Conservation (phyloP, 2,113 vertebrate genomes). For the Lagenorhynchus albirostris region DNA sequence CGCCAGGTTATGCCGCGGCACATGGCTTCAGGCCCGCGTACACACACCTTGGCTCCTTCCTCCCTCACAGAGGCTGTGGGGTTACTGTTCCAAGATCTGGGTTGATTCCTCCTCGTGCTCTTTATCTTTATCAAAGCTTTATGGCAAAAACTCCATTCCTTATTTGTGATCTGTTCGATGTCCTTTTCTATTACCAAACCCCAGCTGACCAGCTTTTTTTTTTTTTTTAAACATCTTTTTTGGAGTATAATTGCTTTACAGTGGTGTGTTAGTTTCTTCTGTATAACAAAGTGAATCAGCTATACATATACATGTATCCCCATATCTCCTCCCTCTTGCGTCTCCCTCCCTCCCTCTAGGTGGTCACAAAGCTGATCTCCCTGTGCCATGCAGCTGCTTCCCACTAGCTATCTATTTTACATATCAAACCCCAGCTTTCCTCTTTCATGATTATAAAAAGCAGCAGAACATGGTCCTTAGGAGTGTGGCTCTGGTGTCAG, state of each 20-base stretch:
- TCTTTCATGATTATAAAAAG: neutral
- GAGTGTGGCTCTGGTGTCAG: neutral
- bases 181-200: neutral
- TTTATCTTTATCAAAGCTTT: neutral
- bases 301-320: no score
- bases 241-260: no score
- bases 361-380: no score
- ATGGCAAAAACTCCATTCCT: neutral
- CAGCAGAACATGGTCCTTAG: neutral
- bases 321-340: no score
- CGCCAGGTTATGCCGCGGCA: accelerated
- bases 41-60: neutral
- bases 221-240: no score
- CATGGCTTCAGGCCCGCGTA: neutral
- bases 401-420: no score
- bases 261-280: no score
- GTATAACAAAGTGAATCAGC: no score
- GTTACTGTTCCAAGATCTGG: neutral
- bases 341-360: no score
- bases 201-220: no score
- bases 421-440: neutral
- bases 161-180: neutral
- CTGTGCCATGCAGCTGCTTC: no score
- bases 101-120: neutral
- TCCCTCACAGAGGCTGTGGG: neutral